Percentiles rank a stretch among this genome's conserved stretches.
These are phyloP conservation scores for Mormyrops attenuatus DNA, from an alignment of 2,797 vertebrate species.

Conservation along the genomic window DNA sequence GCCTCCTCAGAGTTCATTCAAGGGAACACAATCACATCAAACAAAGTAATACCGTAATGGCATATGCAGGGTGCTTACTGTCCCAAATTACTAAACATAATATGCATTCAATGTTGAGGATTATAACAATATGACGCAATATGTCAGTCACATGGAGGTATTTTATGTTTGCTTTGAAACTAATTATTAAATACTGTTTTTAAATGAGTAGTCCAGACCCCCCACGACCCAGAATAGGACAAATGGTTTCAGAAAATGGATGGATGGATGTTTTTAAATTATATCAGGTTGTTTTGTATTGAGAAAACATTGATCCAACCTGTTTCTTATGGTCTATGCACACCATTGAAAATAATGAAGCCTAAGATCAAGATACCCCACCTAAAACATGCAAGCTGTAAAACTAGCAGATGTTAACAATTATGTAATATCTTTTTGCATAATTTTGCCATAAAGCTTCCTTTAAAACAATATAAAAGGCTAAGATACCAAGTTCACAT, in stretches of 20 bases:
- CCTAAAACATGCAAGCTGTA: neutral
- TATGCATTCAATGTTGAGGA: slow-evolving; percentile 47
- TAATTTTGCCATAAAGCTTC: neutral
- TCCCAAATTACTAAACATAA: slow-evolving; percentile 59
- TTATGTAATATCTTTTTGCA: neutral
- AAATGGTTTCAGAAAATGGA: neutral
- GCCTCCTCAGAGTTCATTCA: slow-evolving; percentile 14
- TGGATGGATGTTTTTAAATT: neutral
- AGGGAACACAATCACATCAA: slow-evolving; percentile 17
- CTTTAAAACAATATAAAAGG: neutral
- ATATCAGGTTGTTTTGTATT: neutral
- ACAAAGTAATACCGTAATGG: slow-evolving; percentile 51
- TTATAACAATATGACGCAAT: slow-evolving; percentile 49
- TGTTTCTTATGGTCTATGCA: neutral
- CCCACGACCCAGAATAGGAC: neutral
- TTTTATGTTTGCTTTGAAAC: slow-evolving; percentile 13
- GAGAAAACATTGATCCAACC: neutral
- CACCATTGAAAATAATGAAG: neutral
- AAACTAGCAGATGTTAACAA: neutral
- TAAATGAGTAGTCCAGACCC: neutral
- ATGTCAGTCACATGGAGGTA: slow-evolving; percentile 48
- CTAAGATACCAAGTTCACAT: neutral
- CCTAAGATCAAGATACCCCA: neutral
- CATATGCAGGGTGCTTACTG: slow-evolving; percentile 46
- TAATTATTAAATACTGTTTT: slow-evolving; percentile 11